Base-by-base conservation (phyloP, 1,140 invertebrate genomes). In the Halesus radiatus region DNA sequence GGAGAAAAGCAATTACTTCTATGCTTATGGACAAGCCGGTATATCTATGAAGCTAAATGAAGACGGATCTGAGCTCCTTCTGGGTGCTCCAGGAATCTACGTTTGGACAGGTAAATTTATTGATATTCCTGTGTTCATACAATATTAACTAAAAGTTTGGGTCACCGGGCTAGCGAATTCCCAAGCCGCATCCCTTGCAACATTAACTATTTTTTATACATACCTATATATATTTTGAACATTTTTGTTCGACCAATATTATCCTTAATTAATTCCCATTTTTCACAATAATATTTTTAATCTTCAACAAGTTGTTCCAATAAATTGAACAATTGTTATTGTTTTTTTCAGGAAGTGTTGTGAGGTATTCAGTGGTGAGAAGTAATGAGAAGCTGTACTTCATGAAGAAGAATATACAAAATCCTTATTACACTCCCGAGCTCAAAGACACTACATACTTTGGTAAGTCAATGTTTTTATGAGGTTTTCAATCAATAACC, bases 1-100 rank as follows among this genome's bases (percentile, higher is more conserved):
- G 7, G 68, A 70, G 85, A 85, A 1, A 82, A 84, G 0, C 60
- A 68, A 87, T 3, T 91, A 89, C 70, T 90, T 85, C 80, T 91
- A 91, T 81, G 90, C 90, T 16, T 88, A 90, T 54, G 91, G 88
- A 0, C 88, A 92, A 84, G 86, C 88, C 6, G 91, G 91, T 0
- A 85, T 91, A 52, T 91, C 91, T 20, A 84, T 87, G n/a, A 90
- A 90, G 80, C 85, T 90, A 0, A 87, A 88, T 0, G 86, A 88
- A n/a, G 85, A 88, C 26, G 85, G 86, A 62, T 85, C 87, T 26
- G 88, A 88, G 50, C 84, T 92, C 3, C 85, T 93, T 1, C 86
- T 93, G n/a, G 93, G 93, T 1, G 90, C 90, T 1, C 93, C 92
- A 0, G 92, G 92, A 1, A 84, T 92, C 13, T 85, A 88, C 18